Evolutionary conservation across 64 coral and sea anemone genomes (phyloP).

Genomic region (Acropora tenuis): DNA sequence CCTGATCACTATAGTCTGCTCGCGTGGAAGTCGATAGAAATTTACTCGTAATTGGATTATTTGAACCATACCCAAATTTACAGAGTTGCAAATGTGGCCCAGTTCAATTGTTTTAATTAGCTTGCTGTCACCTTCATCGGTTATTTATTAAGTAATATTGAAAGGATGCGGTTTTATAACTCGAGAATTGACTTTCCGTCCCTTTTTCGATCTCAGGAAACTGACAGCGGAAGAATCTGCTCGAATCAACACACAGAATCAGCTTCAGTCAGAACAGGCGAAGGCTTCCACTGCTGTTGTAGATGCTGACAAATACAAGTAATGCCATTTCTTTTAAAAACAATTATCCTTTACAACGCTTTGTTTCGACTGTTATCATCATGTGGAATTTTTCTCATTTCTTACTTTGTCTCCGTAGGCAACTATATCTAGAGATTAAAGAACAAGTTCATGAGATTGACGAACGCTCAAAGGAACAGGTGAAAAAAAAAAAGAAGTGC

Average conservation of each 20-base stretch:
- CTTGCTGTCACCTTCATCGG: too few relatives aligned
- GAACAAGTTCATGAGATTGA: slow-evolving; percentile 73
- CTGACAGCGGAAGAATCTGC: slow-evolving; percentile 84
- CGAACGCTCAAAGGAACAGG: slow-evolving; percentile 73
- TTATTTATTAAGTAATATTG: not conserved
- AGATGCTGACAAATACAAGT: slow-evolving; percentile 88
- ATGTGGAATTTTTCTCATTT: not conserved
- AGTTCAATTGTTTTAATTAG: too few relatives aligned
- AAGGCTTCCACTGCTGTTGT: slow-evolving; percentile 79
- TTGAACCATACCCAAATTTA: too few relatives aligned
- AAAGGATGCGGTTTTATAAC: not conserved
- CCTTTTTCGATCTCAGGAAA: slow-evolving; percentile 33
- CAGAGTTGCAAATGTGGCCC: too few relatives aligned
- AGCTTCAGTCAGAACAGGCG: slow-evolving; percentile 69
- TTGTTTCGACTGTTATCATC: too few relatives aligned
- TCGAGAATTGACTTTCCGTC: not conserved
- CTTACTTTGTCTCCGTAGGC: not conserved
- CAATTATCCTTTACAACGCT: too few relatives aligned
- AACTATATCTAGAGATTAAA: slow-evolving; percentile 81
- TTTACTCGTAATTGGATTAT: too few relatives aligned
- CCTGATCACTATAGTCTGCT: too few relatives aligned
- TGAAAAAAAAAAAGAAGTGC: not conserved
- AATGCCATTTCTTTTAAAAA: not conserved
- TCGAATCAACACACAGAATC: slow-evolving; percentile 75
- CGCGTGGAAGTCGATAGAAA: too few relatives aligned